phyloP scores from a whole-genome alignment of 1,140 invertebrate species.

The Aphaenogaster floridana region DNA sequence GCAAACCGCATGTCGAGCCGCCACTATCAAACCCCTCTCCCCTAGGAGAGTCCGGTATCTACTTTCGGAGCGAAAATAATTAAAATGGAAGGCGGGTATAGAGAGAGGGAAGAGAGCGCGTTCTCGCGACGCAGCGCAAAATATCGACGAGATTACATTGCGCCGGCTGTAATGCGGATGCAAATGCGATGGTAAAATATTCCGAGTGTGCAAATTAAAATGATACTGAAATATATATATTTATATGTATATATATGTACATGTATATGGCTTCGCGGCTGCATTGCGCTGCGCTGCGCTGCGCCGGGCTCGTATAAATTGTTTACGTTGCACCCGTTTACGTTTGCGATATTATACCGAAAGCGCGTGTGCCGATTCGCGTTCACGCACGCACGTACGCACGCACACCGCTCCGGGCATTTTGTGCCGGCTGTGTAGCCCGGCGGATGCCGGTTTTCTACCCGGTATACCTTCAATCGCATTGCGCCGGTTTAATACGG shows the following conservation, averaged over 20 bases:
- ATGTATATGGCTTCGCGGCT: conserved; percentile 41
- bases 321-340: conserved; percentile 79
- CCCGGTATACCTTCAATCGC: conserved; percentile 75
- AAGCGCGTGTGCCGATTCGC: conserved; percentile 63
- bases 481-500: conserved; percentile 61
- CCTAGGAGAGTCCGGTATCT: conserved; percentile 69
- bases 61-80: conserved; percentile 82
- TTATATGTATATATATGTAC: conserved; percentile 17
- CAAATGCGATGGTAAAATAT: conserved; percentile 86
- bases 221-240: conserved; percentile 85
- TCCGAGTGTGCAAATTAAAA: conserved; percentile 85
- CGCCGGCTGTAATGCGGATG: conserved; percentile 84
- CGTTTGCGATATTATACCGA: conserved; percentile 80
- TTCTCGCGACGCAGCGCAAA: conserved; percentile 81
- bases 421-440: conserved; percentile 46
- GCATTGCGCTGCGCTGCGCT: conserved; percentile 64
- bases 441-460: conserved; percentile 54
- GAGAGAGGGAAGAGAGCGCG: conserved; percentile 50
- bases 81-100: conserved; percentile 82
- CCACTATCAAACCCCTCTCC: conserved; percentile 33
- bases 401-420: conserved; percentile 41
- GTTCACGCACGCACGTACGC: conserved; percentile 44
- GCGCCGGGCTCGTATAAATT: conserved; percentile 80
- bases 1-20: conserved; percentile 19
- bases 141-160: conserved; percentile 86